phyloP scores from a whole-genome alignment of 2,888 invertebrate genomes.

The Nemotelus pantherinus region DNA sequence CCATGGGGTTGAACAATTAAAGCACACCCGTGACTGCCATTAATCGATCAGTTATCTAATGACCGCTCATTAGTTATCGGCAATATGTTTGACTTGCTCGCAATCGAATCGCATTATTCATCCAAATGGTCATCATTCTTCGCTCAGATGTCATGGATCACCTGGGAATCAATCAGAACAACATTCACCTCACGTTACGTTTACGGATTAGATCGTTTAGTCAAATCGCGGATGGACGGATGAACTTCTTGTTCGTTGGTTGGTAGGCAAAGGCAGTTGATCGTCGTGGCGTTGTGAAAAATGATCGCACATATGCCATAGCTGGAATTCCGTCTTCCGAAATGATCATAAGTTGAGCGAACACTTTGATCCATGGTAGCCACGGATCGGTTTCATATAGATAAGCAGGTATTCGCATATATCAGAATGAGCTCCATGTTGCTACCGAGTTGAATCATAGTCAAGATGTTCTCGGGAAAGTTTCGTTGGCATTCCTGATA shows the following conservation, averaged over 20 bases:
- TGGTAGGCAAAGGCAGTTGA: conserved; percentile 17
- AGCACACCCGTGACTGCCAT: background rate
- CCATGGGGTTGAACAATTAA: background rate
- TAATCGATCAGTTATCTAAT: conserved; percentile 27
- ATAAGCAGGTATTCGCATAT: background rate
- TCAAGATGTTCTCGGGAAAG: too few species aligned
- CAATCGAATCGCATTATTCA: conserved; percentile 22
- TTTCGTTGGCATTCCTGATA: too few species aligned
- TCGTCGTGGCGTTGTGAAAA: conserved; percentile 22
- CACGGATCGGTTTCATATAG: background rate
- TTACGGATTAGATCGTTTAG: conserved; percentile 9
- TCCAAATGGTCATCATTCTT: conserved; percentile 27
- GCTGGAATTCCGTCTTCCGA: conserved; percentile 17
- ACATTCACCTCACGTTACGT: background rate
- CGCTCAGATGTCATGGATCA: conserved; percentile 43
- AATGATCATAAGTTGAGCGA: conserved; percentile 7
- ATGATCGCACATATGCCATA: conserved; percentile 28
- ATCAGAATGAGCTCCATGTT: background rate
- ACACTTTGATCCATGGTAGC: background rate
- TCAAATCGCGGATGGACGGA: background rate
- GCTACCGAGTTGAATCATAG: background rate
- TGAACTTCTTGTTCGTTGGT: background rate
- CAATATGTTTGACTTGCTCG: conserved; percentile 11
- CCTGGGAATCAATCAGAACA: conserved; percentile 47
- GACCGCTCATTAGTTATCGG: conserved; percentile 11